Percentiles rank a stretch among this genome's conserved stretches.
phyloP scores from a whole-genome alignment of 2,113 vertebrate species.

The Podarcis raffonei region DNA sequence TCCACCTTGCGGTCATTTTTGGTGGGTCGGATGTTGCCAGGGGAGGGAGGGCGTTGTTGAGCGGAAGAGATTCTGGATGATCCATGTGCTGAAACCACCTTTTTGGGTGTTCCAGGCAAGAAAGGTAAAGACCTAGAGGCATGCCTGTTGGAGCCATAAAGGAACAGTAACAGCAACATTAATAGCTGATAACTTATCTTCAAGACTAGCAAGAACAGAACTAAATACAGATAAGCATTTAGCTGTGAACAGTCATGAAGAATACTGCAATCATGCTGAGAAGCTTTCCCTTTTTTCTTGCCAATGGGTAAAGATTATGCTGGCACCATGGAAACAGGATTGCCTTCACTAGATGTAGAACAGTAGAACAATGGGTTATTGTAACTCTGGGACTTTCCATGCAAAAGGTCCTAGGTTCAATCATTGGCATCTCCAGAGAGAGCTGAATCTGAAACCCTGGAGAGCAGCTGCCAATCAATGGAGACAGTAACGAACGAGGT shows the following conservation, averaged over 20 bases:
- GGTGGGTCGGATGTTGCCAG: slow-evolving; percentile 89
- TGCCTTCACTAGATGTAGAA: background rate
- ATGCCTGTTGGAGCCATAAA: slow-evolving; percentile 69
- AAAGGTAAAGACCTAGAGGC: slow-evolving; percentile 77
- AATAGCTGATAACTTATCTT: background rate
- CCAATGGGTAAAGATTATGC: background rate
- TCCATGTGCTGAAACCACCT: slow-evolving; percentile 74
- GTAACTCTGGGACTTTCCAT: background rate
- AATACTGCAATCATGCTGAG: background rate
- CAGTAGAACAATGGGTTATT: background rate
- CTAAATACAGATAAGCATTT: background rate
- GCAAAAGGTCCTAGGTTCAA: no score
- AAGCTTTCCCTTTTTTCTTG: background rate
- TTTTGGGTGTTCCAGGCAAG: slow-evolving; percentile 83
- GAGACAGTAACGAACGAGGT: background rate
- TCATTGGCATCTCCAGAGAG: background rate
- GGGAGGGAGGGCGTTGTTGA: slow-evolving; percentile 74
- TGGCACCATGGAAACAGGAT: background rate
- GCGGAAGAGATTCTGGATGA: slow-evolving; percentile 71
- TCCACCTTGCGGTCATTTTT: slow-evolving; percentile 76
- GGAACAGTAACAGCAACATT: background rate
- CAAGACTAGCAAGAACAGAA: background rate
- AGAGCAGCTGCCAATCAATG: background rate
- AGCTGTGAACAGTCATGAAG: background rate
- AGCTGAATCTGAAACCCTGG: background rate